Base-by-base conservation (phyloP, 2,113 vertebrate species). In the Psettodes erumei region DNA sequence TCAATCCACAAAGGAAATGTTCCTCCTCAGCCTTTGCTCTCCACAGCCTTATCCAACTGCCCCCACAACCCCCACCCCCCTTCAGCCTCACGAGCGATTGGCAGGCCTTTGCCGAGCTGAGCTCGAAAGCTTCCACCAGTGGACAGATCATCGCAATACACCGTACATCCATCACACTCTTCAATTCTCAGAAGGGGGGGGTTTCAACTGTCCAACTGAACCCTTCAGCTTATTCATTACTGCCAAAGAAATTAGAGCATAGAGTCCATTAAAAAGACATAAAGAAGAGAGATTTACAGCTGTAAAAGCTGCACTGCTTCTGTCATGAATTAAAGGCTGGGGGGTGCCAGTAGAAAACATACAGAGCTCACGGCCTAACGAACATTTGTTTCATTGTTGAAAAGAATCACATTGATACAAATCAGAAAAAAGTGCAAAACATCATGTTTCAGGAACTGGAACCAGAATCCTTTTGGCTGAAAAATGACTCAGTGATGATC, bases 91-190 rank as follows among this genome's bases (percentile, higher is more conserved):
- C 62, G 10, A 15, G 15, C 19, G 12, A 16, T 59, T 15, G 16
- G 35, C 54, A 61, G 45, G 53, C 38, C 50, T 62, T 10, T 9
- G 30, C 70, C 65, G 37, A 64, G 73, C 62, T 40, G 1, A 71
- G 86, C 87, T 59, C 1, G 63, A 79, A 75, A 55, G 86, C 85
- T 73, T 86, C 89, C 77, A 76, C 83, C 81, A 83, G 61, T 77
- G 77, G 77, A 85, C 68, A 38, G 71, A 84, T 75, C 85, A 84
- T 65, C 56, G 65, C 60, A n/a, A 84, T 10, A 70, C 76, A 61
- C 27, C 86, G 68, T 84, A 65, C 79, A 95, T 95, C 92, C 90
- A 94, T 94, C 93, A 92, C 50, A 45, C 85, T 85, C 79, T 76
- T 71, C 75, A 83, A 78, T 71, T 85, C 86, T 79, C 88, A 50